phyloP scores from a whole-genome alignment of 2,113 vertebrate genomes.

The Sylvietta virens region DNA sequence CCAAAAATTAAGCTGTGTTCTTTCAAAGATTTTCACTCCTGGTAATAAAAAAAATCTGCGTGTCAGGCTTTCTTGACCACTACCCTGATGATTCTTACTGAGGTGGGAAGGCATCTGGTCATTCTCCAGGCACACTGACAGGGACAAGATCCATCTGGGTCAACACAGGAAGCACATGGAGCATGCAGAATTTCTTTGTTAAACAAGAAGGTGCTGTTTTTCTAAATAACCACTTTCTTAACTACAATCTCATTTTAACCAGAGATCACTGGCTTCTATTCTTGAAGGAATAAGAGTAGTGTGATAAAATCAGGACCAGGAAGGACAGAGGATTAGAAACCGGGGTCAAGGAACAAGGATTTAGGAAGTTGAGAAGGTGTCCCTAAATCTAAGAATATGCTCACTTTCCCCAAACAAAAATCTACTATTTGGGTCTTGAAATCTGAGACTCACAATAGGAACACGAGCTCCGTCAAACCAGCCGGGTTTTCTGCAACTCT shows the following conservation, averaged over 20 bases:
- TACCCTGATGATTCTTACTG: neutral
- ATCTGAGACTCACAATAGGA: constrained; percentile 7
- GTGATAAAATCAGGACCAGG: constrained; percentile 26
- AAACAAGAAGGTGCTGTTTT: neutral
- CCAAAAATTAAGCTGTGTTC: neutral
- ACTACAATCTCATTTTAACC: neutral
- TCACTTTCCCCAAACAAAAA: constrained; percentile 26
- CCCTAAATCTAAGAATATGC: neutral
- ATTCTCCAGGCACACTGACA: neutral
- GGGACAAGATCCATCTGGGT: neutral
- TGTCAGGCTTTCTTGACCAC: neutral
- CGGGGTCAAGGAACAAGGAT: neutral
- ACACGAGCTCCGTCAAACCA: constrained; percentile 9
- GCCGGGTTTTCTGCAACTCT: constrained; percentile 15
- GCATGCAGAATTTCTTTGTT: neutral
- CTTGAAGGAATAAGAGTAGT: neutral
- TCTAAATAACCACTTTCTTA: neutral
- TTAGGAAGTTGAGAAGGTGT: constrained; percentile 7
- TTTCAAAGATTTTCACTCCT: neutral
- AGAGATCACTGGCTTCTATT: neutral
- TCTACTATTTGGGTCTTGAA: constrained; percentile 24
- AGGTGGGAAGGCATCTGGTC: neutral
- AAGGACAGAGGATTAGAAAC: constrained; percentile 21
- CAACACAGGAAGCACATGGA: neutral
- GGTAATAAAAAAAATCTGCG: neutral